These are phyloP conservation scores for Stramonita haemastoma DNA, from an alignment of 2,888 invertebrate genomes.

Conservation along the genomic window DNA sequence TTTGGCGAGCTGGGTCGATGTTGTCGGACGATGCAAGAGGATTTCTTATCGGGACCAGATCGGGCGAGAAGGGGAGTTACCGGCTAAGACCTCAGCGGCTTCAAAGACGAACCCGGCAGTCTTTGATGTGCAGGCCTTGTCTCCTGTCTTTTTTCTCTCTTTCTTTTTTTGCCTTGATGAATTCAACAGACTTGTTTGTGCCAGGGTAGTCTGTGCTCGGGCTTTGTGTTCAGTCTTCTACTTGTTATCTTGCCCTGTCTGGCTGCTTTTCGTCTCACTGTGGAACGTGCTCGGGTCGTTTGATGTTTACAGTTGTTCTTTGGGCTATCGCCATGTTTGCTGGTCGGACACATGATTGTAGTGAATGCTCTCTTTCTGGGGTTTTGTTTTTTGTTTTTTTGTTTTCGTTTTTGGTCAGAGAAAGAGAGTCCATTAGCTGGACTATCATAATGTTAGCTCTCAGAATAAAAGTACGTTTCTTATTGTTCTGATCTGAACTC, in stretches of 20 bases:
- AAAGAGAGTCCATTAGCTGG: background rate
- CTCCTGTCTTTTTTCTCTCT: background rate
- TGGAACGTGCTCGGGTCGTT: background rate
- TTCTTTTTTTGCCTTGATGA: slow-evolving; percentile 9
- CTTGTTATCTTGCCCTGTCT: background rate
- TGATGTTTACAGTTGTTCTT: background rate
- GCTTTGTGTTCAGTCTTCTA: background rate
- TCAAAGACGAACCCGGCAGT: slow-evolving; percentile 23
- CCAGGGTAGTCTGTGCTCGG: background rate
- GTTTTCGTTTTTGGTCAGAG: background rate
- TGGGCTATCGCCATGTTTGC: background rate
- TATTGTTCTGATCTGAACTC: no score
- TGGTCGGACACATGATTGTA: background rate
- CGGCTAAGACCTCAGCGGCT: slow-evolving; percentile 28
- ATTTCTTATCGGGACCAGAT: slow-evolving; percentile 23
- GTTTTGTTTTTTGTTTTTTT: no score
- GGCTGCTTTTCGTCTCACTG: background rate
- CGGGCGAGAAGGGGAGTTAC: slow-evolving; percentile 1
- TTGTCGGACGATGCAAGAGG: slow-evolving; percentile 28
- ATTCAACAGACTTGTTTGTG: slow-evolving; percentile 22
- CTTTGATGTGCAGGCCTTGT: slow-evolving; percentile 30
- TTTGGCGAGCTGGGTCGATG: slow-evolving; percentile 35
- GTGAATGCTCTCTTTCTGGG: background rate
- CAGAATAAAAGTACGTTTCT: no score
- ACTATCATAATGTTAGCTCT: background rate